Evolutionary conservation across 2,113 vertebrate species (phyloP).

Genomic region (Oncorhynchus kisutch): DNA sequence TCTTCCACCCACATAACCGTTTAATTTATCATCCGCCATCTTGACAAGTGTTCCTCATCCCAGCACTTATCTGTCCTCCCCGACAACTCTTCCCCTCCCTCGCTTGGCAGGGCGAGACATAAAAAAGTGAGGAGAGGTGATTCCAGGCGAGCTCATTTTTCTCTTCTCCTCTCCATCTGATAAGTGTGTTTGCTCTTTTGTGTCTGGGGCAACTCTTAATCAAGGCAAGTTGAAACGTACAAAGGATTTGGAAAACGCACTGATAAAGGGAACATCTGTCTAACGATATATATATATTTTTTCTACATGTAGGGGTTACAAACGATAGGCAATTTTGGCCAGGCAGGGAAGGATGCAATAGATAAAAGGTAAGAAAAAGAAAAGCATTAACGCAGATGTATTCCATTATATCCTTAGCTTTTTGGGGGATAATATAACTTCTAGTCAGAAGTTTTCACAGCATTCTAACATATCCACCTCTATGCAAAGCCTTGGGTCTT

Average conservation of each 20-base stretch:
- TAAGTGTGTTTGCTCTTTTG: slow-evolving; percentile 69
- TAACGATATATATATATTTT: neutral
- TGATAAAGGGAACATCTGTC: slow-evolving; percentile 40
- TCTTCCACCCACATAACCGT: slow-evolving; percentile 46
- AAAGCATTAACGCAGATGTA: slow-evolving; percentile 52
- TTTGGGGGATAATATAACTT: slow-evolving; percentile 10
- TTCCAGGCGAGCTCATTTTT: slow-evolving; percentile 59
- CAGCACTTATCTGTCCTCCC: slow-evolving; percentile 27
- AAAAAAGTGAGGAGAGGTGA: slow-evolving; percentile 33
- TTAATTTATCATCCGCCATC: slow-evolving; percentile 54
- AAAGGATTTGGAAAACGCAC: slow-evolving; percentile 9
- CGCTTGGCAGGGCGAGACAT: slow-evolving; percentile 27
- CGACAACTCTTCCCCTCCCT: slow-evolving; percentile 27
- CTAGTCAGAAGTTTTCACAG: neutral
- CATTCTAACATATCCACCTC: neutral
- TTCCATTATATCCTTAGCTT: slow-evolving; percentile 28
- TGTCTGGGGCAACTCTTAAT: slow-evolving; percentile 40
- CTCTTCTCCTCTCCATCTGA: slow-evolving; percentile 56
- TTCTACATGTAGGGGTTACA: slow-evolving; percentile 40
- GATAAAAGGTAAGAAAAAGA: slow-evolving; percentile 25
- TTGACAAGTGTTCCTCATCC: slow-evolving; percentile 59
- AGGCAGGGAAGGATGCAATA: neutral
- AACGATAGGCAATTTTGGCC: slow-evolving; percentile 44
- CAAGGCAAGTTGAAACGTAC: neutral
- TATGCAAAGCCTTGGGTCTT: neutral